Conservation (phyloP, 2,113 vertebrate species). For the Psophia crepitans region DNA sequence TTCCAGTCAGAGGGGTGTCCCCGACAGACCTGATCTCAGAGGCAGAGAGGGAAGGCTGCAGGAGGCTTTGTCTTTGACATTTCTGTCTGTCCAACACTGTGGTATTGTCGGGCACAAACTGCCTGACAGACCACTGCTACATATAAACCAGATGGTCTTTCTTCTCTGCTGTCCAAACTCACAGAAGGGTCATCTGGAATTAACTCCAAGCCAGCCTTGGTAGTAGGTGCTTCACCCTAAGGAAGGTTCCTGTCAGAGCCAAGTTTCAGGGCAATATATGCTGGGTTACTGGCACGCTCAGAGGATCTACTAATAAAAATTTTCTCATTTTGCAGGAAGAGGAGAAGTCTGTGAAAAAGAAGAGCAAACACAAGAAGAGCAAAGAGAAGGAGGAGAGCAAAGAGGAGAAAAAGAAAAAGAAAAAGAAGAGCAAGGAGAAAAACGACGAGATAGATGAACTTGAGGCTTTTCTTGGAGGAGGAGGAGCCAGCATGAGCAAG, state of each 20-base stretch:
- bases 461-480: conserved; percentile 90
- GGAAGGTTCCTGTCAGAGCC: not conserved
- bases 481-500: conserved; percentile 53
- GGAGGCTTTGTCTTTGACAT: not conserved
- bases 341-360: conserved; percentile 84
- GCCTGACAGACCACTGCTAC: not conserved
- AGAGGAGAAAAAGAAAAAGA: conserved; percentile 82
- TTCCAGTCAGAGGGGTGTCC: not conserved
- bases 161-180: not conserved
- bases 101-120: not conserved
- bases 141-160: not conserved
- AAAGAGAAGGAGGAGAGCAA: conserved; percentile 83
- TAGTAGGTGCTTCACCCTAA: not conserved
- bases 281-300: not conserved
- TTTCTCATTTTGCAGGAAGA: conserved; percentile 78
- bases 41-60: not conserved
- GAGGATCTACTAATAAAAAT: not conserved
- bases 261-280: not conserved
- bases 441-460: conserved; percentile 81
- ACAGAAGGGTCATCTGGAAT: not conserved
- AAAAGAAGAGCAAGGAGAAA: conserved; percentile 77
- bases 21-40: not conserved
- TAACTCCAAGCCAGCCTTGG: not conserved
- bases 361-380: conserved; percentile 84
- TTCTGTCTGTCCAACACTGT: not conserved